These are phyloP conservation scores for Tinamus major DNA, from an alignment of 2,797 vertebrate genomes.

Conservation along the genomic window DNA sequence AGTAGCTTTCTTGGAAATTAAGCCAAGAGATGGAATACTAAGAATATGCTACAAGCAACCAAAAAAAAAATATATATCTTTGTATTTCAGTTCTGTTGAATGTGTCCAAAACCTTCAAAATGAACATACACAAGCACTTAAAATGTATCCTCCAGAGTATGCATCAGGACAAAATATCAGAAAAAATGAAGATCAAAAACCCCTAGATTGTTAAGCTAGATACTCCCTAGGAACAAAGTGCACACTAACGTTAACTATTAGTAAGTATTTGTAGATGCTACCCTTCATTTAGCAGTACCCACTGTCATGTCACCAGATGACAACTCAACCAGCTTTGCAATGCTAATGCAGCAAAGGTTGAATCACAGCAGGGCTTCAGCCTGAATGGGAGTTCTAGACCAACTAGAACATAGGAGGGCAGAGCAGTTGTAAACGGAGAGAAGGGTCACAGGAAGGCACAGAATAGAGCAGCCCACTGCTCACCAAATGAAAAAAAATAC, in stretches of 20 bases:
- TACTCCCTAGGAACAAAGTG: background rate
- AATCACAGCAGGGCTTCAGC: background rate
- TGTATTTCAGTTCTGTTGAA: background rate
- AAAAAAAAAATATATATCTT: background rate
- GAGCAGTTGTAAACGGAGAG: background rate
- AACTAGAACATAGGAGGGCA: background rate
- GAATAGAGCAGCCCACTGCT: background rate
- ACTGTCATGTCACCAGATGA: background rate
- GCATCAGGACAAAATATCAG: background rate
- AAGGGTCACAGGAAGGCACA: background rate
- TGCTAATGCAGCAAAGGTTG: fast-evolving
- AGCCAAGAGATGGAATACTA: background rate
- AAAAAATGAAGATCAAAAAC: background rate
- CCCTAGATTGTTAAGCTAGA: too few relatives aligned
- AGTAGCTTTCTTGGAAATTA: background rate
- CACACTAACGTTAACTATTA: background rate
- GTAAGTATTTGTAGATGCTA: background rate
- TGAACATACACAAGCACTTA: background rate
- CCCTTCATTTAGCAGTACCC: fast-evolving
- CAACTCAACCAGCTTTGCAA: background rate
- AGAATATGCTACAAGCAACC: background rate
- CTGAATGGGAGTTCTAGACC: background rate
- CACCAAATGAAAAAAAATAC: background rate
- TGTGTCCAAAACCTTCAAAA: background rate
- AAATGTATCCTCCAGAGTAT: background rate